Evolutionary conservation across 2,797 vertebrate genomes (phyloP).

Genomic region (Muscicapa comitata): DNA sequence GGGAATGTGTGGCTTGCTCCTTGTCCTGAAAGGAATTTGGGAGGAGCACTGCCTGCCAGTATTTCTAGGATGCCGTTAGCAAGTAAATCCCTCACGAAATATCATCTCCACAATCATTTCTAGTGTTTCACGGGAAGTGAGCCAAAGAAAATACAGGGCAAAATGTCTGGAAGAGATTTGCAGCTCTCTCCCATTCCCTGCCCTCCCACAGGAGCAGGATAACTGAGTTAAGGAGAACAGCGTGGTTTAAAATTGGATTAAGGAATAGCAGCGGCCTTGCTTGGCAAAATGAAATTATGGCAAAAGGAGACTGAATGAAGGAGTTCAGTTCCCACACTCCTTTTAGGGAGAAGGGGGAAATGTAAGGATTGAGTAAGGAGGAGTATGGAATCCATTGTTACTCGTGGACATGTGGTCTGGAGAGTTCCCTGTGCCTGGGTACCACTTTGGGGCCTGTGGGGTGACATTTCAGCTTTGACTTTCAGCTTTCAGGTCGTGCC

Average conservation of each 20-base stretch:
- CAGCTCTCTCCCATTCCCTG: not conserved
- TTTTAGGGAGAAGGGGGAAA: not conserved
- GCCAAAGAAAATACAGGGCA: not conserved
- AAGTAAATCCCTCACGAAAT: not conserved
- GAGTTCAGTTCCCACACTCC: not conserved
- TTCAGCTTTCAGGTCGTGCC: not conserved
- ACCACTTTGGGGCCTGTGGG: not conserved
- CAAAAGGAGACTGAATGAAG: not conserved
- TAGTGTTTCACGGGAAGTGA: not conserved
- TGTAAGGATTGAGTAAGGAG: not conserved
- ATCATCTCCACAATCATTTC: not conserved
- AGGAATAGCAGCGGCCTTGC: not conserved
- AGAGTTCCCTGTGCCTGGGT: fast-evolving
- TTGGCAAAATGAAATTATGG: not conserved
- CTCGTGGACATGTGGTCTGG: not conserved
- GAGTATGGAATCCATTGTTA: fast-evolving
- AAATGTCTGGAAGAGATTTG: not conserved
- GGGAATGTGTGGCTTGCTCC: not conserved
- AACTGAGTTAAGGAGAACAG: not conserved
- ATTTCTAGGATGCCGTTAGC: not conserved
- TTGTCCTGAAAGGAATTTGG: not conserved
- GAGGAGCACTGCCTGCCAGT: not conserved
- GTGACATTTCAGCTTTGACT: fast-evolving
- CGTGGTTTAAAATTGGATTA: not conserved
- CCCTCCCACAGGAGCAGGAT: not conserved